A percentile compares a stretch with the other conserved stretches of the same genome.
These are phyloP conservation scores for Somateria mollissima DNA, from an alignment of 2,797 vertebrate genomes.

Conservation along the genomic window DNA sequence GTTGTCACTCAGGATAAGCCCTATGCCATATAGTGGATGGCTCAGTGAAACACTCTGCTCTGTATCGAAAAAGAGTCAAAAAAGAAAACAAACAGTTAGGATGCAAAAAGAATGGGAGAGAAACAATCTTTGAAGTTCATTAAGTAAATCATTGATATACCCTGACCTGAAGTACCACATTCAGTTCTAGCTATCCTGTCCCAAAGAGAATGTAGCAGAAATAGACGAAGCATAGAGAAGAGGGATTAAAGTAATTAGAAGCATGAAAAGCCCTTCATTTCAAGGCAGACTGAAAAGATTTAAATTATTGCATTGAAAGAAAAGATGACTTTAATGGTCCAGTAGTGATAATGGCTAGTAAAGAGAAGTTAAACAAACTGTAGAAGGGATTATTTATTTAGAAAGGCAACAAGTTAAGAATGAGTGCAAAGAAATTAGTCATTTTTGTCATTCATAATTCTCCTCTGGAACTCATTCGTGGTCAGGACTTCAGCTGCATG, in stretches of 20 bases:
- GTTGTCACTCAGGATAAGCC: conserved; percentile 8
- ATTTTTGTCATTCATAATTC: background rate
- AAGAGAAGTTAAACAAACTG: background rate
- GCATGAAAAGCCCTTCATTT: background rate
- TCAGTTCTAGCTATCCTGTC: conserved; percentile 4
- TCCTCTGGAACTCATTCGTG: background rate
- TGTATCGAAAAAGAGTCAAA: conserved; percentile 8
- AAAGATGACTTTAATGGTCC: background rate
- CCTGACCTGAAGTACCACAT: background rate
- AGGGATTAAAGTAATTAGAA: conserved; percentile 18
- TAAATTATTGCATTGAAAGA: background rate
- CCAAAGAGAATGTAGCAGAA: background rate
- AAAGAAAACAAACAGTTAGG: conserved; percentile 6
- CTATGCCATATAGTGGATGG: background rate
- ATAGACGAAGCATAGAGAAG: background rate
- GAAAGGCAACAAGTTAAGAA: background rate
- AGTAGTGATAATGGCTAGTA: background rate
- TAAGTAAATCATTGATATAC: conserved; percentile 30
- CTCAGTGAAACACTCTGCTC: conserved; percentile 13
- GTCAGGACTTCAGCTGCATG: background rate
- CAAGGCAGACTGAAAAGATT: background rate
- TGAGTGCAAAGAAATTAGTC: background rate
- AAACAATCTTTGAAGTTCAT: conserved; percentile 34
- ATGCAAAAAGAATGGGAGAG: background rate
- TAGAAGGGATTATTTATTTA: background rate